A percentile compares a stretch with the other conserved stretches of the same genome.
phyloP scores from a whole-genome alignment of 2,888 invertebrate species.

The Anthophora plumipes region DNA sequence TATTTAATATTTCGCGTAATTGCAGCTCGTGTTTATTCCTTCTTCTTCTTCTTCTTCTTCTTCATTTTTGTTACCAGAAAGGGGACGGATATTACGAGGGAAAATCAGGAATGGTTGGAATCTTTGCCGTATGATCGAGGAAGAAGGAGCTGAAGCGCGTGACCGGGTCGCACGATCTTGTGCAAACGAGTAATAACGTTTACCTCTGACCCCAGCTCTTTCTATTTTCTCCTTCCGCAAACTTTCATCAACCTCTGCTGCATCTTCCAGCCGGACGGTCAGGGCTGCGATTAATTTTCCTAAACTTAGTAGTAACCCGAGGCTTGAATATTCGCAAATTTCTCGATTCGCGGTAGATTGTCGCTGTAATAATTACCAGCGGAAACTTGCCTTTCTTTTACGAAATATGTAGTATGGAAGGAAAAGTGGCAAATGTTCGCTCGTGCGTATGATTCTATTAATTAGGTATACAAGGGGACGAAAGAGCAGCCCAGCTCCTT shows the following conservation, averaged over 20 bases:
- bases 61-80: no score
- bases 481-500: no score
- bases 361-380: conserved; percentile 62
- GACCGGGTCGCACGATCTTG: conserved; percentile 41
- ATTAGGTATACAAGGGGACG: no score
- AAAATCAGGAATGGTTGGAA: neutral
- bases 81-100: neutral
- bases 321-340: conserved; percentile 67
- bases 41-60: no score
- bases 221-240: conserved; percentile 24
- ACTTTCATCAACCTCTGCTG: conserved; percentile 38
- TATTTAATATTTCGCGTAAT: no score
- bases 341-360: conserved; percentile 67
- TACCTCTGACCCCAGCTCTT: conserved; percentile 23
- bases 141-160: conserved; percentile 8
- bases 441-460: neutral
- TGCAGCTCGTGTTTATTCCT: no score
- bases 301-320: conserved; percentile 36
- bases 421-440: neutral
- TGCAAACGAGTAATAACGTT: conserved; percentile 53
- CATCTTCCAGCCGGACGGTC: conserved; percentile 46
- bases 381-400: no score
- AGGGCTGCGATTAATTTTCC: conserved; percentile 55
- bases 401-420: neutral
- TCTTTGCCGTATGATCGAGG: neutral